Conservation (phyloP, 1,140 invertebrate genomes). For the Diprion similis region DNA sequence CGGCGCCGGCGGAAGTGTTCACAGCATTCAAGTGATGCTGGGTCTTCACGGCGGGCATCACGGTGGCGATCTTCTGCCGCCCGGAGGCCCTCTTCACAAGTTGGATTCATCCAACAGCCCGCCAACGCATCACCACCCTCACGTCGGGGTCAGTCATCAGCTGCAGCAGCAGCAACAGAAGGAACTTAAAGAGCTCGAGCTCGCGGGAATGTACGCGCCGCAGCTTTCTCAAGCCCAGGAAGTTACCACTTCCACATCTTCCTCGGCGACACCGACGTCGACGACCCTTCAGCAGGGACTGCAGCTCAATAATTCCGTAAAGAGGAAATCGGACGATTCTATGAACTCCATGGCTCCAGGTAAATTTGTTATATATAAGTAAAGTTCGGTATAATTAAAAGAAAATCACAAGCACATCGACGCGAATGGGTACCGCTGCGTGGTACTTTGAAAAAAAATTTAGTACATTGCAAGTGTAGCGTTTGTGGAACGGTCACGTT, state of each 20-base stretch:
- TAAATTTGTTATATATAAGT: conserved; percentile 22
- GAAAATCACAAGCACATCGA: no score
- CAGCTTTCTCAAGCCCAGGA: conserved; percentile 51
- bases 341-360: conserved; percentile 52
- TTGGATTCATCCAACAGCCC: conserved; percentile 60
- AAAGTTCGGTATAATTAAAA: no score
- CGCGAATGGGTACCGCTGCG: no score
- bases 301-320: conserved; percentile 52
- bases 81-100: conserved; percentile 60
- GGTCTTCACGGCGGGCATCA: conserved; percentile 66
- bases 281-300: conserved; percentile 52
- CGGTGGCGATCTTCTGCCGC: conserved; percentile 59
- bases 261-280: conserved; percentile 45
- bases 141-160: conserved; percentile 50
- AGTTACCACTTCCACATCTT: conserved; percentile 53
- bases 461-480: no score
- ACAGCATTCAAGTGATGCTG: conserved; percentile 77
- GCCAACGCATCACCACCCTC: conserved; percentile 52
- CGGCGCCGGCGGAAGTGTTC: conserved; percentile 62
- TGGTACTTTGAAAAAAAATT: no score
- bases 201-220: conserved; percentile 57
- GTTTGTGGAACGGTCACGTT: no score
- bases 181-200: conserved; percentile 55
- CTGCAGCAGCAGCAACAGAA: conserved; percentile 54
- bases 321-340: conserved; percentile 53